These are phyloP conservation scores for Turdus rufiventris DNA, from an alignment of 2,113 vertebrate genomes.

Conservation along the genomic window DNA sequence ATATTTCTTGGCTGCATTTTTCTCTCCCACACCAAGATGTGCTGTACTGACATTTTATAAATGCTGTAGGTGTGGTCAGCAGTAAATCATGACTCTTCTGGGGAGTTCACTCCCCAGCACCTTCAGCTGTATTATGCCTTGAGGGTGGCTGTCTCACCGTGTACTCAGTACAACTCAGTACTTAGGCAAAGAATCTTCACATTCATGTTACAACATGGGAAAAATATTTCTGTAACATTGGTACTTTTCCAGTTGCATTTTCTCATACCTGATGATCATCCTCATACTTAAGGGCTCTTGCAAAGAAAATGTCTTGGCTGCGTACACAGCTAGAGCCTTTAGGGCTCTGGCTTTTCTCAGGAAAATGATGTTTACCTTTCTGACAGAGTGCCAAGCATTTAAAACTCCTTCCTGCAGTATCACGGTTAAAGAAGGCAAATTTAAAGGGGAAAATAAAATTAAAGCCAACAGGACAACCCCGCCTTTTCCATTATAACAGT, in stretches of 20 bases:
- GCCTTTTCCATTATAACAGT: not conserved
- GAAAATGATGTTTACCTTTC: not conserved
- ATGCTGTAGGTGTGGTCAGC: slow-evolving; percentile 23
- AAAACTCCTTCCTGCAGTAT: not conserved
- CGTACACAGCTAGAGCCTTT: not conserved
- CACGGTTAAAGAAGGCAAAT: not conserved
- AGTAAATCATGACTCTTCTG: slow-evolving; percentile 24
- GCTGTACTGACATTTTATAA: slow-evolving; percentile 40
- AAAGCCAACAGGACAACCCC: not conserved
- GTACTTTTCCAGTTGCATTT: slow-evolving; percentile 40
- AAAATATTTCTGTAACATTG: slow-evolving; percentile 8
- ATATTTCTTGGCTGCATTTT: not conserved
- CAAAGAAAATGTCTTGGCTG: not conserved
- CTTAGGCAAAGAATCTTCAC: not conserved
- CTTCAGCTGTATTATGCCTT: not conserved
- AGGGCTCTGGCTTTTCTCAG: not conserved
- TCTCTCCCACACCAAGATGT: slow-evolving; percentile 41
- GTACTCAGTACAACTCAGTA: not conserved
- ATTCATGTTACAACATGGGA: slow-evolving; percentile 50
- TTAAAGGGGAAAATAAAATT: not conserved
- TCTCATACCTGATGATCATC: slow-evolving; percentile 13
- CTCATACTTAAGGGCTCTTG: not conserved
- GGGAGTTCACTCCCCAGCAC: slow-evolving; percentile 12
- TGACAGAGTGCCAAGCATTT: not conserved
- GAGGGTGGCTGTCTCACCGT: not conserved